A percentile compares a stretch with the other conserved stretches of the same genome.
These are phyloP conservation scores for Microcebus murinus DNA, from an alignment of 2,113 vertebrate genomes.

Conservation along the genomic window DNA sequence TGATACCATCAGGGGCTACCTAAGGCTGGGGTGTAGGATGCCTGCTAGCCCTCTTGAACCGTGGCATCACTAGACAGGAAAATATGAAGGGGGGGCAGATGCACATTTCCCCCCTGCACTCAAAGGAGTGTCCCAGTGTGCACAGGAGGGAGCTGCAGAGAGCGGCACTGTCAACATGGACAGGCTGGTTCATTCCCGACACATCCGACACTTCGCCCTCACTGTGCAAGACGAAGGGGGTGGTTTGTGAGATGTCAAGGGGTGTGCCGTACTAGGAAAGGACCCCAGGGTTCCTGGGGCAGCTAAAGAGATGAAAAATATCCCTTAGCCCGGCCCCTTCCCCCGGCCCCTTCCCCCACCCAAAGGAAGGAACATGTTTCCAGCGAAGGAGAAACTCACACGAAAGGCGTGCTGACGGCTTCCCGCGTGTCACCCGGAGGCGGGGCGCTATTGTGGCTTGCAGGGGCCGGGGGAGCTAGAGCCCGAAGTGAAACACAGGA, in stretches of 20 bases:
- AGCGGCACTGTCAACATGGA: accelerated
- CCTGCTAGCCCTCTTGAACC: background rate
- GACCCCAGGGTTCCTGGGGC: background rate
- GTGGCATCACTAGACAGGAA: background rate
- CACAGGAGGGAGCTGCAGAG: background rate
- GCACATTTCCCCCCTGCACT: accelerated
- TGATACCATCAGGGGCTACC: background rate
- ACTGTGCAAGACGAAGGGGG: no score
- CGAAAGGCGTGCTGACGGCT: accelerated
- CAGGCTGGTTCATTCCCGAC: background rate
- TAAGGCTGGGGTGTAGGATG: background rate
- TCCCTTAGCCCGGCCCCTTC: background rate
- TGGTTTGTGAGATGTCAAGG: background rate
- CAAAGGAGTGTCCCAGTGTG: accelerated
- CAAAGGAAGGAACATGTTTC: background rate
- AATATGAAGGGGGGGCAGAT: background rate
- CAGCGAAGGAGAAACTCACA: background rate
- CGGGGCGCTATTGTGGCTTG: accelerated
- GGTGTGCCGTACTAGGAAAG: background rate
- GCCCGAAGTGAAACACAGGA: background rate
- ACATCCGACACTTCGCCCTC: accelerated
- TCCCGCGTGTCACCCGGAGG: background rate
- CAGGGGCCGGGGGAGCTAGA: background rate
- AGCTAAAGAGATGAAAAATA: background rate
- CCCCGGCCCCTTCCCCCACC: accelerated